A percentile compares a stretch with the other conserved stretches of the same genome.
Evolutionary conservation across 2,888 invertebrate genomes (phyloP).

Genomic region (Oligia strigilis): DNA sequence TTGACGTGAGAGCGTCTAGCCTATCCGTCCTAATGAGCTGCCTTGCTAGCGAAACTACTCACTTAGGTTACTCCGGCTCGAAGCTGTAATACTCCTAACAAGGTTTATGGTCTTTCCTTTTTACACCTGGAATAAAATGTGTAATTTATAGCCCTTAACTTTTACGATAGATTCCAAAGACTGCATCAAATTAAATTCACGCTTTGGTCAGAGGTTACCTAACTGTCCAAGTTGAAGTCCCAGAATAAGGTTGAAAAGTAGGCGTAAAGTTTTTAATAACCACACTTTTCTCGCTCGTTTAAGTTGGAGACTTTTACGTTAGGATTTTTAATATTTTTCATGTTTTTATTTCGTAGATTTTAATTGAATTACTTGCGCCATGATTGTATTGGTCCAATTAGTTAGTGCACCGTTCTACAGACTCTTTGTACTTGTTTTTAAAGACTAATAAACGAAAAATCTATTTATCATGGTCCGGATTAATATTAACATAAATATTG

Average conservation of each 20-base stretch:
- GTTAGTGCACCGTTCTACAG: not conserved
- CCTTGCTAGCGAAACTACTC: not conserved
- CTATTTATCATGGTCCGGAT: not conserved
- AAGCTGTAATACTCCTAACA: not conserved
- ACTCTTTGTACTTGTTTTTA: not conserved
- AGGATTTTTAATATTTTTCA: constrained; percentile 14
- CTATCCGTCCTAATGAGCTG: constrained; percentile 25
- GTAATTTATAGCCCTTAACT: constrained; percentile 20
- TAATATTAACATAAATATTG: constrained; percentile 2
- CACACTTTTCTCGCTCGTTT: constrained; percentile 45
- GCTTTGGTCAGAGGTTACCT: constrained; percentile 29
- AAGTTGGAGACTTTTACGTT: constrained; percentile 25
- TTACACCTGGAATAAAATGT: constrained; percentile 28
- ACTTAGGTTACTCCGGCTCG: not conserved
- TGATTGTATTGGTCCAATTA: not conserved
- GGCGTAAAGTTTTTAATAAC: constrained; percentile 59
- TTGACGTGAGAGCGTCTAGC: constrained; percentile 5
- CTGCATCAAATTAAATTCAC: constrained; percentile 43
- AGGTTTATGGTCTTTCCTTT: constrained; percentile 25
- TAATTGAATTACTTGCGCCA: constrained; percentile 31
- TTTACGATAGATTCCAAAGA: constrained; percentile 27
- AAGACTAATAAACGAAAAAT: not conserved
- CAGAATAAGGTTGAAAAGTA: constrained; percentile 44
- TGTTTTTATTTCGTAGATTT: constrained; percentile 21
- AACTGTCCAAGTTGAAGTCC: constrained; percentile 45